These are phyloP conservation scores for Patella depressa DNA, from an alignment of 2,888 invertebrate species.

Conservation along the genomic window DNA sequence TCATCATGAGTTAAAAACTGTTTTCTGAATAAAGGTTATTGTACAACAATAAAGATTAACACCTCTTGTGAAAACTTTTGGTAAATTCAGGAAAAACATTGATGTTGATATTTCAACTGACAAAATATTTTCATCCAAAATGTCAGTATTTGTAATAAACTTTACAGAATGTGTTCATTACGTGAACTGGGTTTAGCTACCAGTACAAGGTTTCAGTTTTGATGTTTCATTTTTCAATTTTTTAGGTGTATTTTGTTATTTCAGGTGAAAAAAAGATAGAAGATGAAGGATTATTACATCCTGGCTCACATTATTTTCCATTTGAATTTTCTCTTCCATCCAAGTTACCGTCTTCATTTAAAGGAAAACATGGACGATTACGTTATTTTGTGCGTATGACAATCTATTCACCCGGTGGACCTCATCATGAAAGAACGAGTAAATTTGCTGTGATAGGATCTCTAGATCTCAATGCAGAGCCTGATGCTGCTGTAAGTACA, in stretches of 20 bases:
- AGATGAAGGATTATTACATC: slow-evolving; percentile 58
- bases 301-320: slow-evolving; percentile 66
- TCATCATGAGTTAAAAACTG: background rate
- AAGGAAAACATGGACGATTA: slow-evolving; percentile 63
- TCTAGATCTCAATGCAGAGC: slow-evolving; percentile 61
- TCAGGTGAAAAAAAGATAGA: slow-evolving; percentile 60
- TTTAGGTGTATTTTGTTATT: slow-evolving; percentile 24
- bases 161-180: too few relatives aligned
- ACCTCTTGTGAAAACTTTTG: too few relatives aligned
- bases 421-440: slow-evolving; percentile 61
- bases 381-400: slow-evolving; percentile 63
- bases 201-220: too few relatives aligned
- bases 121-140: too few relatives aligned
- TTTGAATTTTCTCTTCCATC: slow-evolving; percentile 62
- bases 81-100: too few relatives aligned
- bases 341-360: slow-evolving; percentile 62
- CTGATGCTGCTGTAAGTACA: slow-evolving; percentile 60
- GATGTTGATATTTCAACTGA: too few relatives aligned
- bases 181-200: too few relatives aligned
- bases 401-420: slow-evolving; percentile 60
- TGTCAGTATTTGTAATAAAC: too few relatives aligned
- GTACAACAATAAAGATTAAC: too few relatives aligned
- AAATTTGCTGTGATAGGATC: slow-evolving; percentile 64
- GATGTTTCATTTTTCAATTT: background rate
- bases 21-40: too few relatives aligned